These are phyloP conservation scores for Scaptomyza tumidula DNA, from an alignment of 2,888 invertebrate genomes.

Conservation along the genomic window DNA sequence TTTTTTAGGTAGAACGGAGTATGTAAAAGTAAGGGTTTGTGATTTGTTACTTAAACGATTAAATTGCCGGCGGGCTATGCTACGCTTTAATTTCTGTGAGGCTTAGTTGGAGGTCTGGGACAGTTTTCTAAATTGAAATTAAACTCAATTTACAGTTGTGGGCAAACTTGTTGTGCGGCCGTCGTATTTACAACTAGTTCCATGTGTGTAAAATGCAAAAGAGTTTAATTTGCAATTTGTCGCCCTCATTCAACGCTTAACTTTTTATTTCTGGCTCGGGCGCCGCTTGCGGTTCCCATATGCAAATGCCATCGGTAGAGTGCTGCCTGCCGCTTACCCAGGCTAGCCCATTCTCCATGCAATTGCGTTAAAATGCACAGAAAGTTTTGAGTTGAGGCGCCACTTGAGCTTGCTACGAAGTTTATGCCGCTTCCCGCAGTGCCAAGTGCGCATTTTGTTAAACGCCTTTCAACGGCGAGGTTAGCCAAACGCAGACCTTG, in stretches of 20 bases:
- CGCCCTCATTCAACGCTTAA: conserved; percentile 78
- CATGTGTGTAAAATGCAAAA: conserved; percentile 74
- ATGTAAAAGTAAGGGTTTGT: not conserved
- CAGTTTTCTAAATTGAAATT: conserved; percentile 48
- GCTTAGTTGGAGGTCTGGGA: not conserved
- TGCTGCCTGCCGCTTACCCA: conserved; percentile 4
- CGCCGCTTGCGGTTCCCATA: conserved; percentile 65
- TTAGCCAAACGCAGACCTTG: conserved; percentile 76
- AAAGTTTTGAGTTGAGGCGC: conserved; percentile 70
- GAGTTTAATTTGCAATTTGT: conserved; percentile 80
- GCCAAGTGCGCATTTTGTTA: conserved; percentile 74
- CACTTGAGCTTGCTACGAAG: conserved; percentile 65
- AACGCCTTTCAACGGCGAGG: conserved; percentile 78
- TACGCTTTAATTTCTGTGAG: conserved; percentile 37
- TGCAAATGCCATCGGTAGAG: conserved; percentile 69
- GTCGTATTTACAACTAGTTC: conserved; percentile 70
- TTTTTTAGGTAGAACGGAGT: conserved; percentile 2
- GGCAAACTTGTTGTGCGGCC: conserved; percentile 57
- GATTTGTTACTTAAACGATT: conserved; percentile 62
- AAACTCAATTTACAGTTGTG: conserved; percentile 64
- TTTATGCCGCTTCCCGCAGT: conserved; percentile 48
- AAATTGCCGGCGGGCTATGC: conserved; percentile 38
- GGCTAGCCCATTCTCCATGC: conserved; percentile 16
- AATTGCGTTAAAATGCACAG: conserved; percentile 65
- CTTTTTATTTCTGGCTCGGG: conserved; percentile 59